Evolutionary conservation across 1,140 invertebrate genomes (phyloP).

Genomic region (Magallana ariakensis): DNA sequence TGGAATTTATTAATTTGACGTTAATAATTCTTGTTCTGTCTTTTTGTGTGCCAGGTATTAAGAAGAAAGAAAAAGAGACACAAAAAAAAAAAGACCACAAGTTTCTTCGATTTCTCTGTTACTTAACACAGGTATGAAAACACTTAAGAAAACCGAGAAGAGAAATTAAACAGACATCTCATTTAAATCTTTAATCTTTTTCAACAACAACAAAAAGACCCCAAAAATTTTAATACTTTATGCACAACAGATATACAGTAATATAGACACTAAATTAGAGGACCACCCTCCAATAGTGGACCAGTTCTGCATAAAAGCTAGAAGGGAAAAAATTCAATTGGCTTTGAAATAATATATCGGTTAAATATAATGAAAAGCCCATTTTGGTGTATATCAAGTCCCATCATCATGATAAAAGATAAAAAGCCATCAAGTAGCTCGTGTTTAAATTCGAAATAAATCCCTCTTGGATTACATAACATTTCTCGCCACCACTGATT

Average conservation of each 20-base stretch:
- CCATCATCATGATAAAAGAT: not conserved
- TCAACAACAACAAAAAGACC: no score
- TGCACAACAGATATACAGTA: no score
- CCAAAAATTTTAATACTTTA: no score
- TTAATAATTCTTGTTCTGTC: not conserved
- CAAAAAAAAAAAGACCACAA: no score
- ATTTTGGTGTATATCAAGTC: not conserved
- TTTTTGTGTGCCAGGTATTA: no score
- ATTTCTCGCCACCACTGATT: not conserved
- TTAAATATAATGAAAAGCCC: not conserved
- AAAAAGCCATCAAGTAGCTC: not conserved
- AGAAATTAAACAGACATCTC: no score
- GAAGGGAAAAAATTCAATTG: not conserved
- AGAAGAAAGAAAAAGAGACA: no score
- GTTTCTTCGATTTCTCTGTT: no score
- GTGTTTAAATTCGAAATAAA: not conserved
- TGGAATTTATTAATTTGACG: constrained; percentile 8
- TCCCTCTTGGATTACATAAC: constrained; percentile 20
- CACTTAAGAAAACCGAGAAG: no score
- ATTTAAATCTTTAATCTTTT: no score
- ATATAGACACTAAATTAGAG: no score
- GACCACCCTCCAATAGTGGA: not conserved
- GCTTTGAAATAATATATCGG: not conserved
- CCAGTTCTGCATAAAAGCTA: not conserved
- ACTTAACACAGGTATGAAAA: no score